Base-by-base conservation (phyloP, 2,888 invertebrate species). In the Drosophila infuscata region DNA sequence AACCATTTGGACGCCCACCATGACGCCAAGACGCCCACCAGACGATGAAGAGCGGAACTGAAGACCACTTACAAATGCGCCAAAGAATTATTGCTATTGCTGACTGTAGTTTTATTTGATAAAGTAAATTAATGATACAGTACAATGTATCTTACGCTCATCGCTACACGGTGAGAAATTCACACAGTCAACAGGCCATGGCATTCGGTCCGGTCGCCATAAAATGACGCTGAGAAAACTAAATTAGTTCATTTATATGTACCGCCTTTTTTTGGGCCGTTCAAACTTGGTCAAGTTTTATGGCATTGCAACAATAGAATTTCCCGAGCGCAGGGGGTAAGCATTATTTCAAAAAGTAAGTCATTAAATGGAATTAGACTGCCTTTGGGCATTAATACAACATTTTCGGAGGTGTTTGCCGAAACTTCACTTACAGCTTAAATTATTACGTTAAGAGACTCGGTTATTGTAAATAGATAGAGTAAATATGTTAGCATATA, bases 241-340 rank as follows among this genome's bases (percentile, higher is more conserved):
- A 90, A 86, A 86, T 89, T 89, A 88, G 90, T 88, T 81, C 59
- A 85, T 89, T 85, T 88, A 75, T 70, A 76, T 85, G 72, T 70
- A 69, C 62, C 65, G 43, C 36, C 49, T 29, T 61, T 35, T 43
- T 59, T 48, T 54, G 49, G 62, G 8, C 7, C 38, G 56, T n/a
- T n/a, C 20, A 48, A 64, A 64, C 61, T 89, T 83, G 86, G 83
- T 70, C 88, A 88, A 73, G 66, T 81, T 83, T 84, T 72, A 73
- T 73, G 62, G 74, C 70, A 71, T 70, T 89, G 74, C 74, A 76
- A 85, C 88, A 88, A 89, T 74, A 73, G 68, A 59, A 81, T 66
- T 53, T 43, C 20, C 8, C 43, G 20, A 57, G 46, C 48, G 32
- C 64, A 36, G 73, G 62, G 84, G 71, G 79, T 72, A 71, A 71